A percentile compares a stretch with the other conserved stretches of the same genome.
Evolutionary conservation across 2,888 invertebrate species (phyloP).

Genomic region (Agrenia bidenticulata): DNA sequence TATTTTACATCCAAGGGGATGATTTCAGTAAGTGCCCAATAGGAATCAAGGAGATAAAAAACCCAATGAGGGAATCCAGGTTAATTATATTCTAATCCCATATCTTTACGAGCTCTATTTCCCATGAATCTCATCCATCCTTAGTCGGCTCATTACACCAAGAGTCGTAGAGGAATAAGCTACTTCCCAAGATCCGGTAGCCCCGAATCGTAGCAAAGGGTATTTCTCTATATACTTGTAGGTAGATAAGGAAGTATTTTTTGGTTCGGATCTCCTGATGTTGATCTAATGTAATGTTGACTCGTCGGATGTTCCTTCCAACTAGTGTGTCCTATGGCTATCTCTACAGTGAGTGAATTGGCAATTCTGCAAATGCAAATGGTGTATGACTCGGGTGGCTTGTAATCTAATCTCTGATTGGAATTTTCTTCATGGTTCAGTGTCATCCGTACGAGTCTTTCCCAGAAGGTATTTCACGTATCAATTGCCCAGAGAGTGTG

Average conservation of each 20-base stretch:
- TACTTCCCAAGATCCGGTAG: not conserved
- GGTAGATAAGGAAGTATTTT: too few species aligned
- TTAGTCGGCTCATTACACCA: conserved; percentile 9
- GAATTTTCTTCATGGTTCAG: conserved; percentile 22
- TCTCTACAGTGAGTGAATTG: not conserved
- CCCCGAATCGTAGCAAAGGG: not conserved
- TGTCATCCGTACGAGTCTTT: not conserved
- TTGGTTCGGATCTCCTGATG: too few species aligned
- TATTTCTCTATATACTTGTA: too few species aligned
- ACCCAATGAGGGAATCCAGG: conserved; percentile 18
- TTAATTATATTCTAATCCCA: conserved; percentile 22
- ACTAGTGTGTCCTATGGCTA: too few species aligned
- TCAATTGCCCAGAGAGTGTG: not conserved
- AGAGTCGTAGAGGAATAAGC: not conserved
- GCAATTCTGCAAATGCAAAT: conserved; percentile 17
- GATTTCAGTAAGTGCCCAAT: not conserved
- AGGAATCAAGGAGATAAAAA: conserved; percentile 8
- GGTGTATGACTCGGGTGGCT: conserved; percentile 2
- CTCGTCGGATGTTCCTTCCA: too few species aligned
- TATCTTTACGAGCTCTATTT: conserved; percentile 22
- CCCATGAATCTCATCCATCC: conserved; percentile 18
- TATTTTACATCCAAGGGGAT: not conserved
- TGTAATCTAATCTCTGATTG: conserved; percentile 40
- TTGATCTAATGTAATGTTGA: too few species aligned
- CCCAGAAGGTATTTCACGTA: not conserved